Evolutionary conservation across 2,113 vertebrate species (phyloP), one percentile per base, ranked within the genome.

Genomic region (Phocoena phocoena): DNA sequence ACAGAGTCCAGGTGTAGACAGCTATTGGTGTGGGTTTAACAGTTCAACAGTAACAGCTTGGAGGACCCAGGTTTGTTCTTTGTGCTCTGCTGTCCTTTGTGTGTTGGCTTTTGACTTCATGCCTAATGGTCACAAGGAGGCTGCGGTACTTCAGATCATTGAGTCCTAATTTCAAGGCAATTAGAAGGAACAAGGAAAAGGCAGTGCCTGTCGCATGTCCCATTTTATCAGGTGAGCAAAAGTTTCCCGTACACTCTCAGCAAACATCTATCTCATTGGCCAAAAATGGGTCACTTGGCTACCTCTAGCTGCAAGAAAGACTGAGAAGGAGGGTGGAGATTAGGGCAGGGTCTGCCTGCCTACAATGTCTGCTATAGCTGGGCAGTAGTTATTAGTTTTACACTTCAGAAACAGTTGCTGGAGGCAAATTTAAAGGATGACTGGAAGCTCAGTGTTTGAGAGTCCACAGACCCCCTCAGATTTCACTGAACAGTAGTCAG

Each of bases 381-480:
- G 44, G 23, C 55, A 14, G 33, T 6, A 12, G 18, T 15, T 55
- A 28, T 53, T 21, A 71, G 60, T 50, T 74, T 92, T 33, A 58
- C n/a, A 36, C 50, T 86, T 47, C 67, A 76, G 38, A 77, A 84
- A 80, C 14, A 4, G 33, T n/a, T 81, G 26, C 70, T 73, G 4
- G 47, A 83, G 55, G n/a, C 2, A 4, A 26, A 85, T 62, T 68
- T n/a, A 86, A 82, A 94, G 31, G 53, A 6, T 33, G 21, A 65
- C 67, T 55, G 28, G 28, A 94, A 68, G 58, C 80, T 79, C 60
- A 58, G 80, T 53, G 38, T 53, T 83, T 88, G 18, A 68, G 88
- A 74, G 44, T 74, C 58, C 31, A 2, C n/a, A 76, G 47, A 77
- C 4, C 31, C 31, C 38, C 18, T 53, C 85, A 65, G 62, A 65